Evolutionary conservation across 1,140 invertebrate species (phyloP), one percentile per base, ranked within the genome.

Genomic region (Brachionus angularis): DNA sequence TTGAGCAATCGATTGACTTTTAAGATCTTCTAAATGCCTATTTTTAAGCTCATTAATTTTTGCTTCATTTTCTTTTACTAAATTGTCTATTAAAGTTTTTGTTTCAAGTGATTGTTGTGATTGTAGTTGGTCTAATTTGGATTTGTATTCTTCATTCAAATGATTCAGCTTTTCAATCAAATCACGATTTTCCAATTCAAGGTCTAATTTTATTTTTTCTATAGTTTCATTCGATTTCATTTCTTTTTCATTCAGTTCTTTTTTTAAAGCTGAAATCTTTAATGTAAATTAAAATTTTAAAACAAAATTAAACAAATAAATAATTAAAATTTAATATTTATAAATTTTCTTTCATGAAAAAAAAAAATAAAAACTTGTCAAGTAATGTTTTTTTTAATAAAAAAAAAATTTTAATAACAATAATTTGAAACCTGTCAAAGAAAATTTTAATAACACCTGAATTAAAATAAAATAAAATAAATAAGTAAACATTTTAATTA

Each of bases 1-100:
- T 72, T 81, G 78, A 12, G 79, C 79, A n/a, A 76, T 71, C 71
- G 78, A 73, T 61, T 76, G 77, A 3, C 73, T 75, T 72, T 77
- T 74, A 72, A 81, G 75, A 46, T 79, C 79, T 47, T 78, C 76
- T 27, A 76, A 71, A 73, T 81, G 78, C 14, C 73, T 72, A 5
- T 55, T 33, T 27, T 74, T 76, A 33, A 81, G 33, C 47, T 71
- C 62, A 10, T 71, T 50, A 55, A 78, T 75, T 21, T 67, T 67
- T 29, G 31, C 39, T 34, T 67, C 62, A 42, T 67, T 47, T 49
- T 67, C 39, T 29, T 50, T 46, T 4, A 5, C 33, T 5, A 67
- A 50, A 14, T 50, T 34, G 46, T 67, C 62, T 18, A 67, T 29
- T 50, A 67, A 50, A 10, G 42, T 33, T 46, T 50, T 67, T 25